A percentile compares a stretch with the other conserved stretches of the same genome.
phyloP scores from a whole-genome alignment of 2,888 invertebrate species.

The Thymelicus sylvestris region DNA sequence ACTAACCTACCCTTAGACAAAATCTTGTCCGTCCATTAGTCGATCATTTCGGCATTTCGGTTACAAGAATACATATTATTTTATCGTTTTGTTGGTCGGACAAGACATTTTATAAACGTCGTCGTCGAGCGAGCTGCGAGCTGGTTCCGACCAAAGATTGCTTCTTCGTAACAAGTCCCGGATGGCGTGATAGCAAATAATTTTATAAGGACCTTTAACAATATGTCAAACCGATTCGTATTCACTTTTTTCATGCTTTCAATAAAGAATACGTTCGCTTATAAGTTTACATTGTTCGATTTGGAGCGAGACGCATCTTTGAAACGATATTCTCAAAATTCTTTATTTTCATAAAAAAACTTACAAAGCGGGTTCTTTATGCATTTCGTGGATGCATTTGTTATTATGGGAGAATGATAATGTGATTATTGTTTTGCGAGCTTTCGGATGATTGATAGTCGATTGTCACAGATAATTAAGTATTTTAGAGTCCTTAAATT shows the following conservation, averaged over 20 bases:
- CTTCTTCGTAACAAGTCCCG: constrained; percentile 69
- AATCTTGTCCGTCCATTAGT: constrained; percentile 57
- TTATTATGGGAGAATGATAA: constrained; percentile 83
- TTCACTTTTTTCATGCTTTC: constrained; percentile 74
- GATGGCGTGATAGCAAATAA: constrained; percentile 84
- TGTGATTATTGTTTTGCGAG: constrained; percentile 84
- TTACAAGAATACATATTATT: constrained; percentile 49
- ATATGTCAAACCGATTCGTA: constrained; percentile 76
- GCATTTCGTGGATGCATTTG: constrained; percentile 78
- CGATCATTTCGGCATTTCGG: constrained; percentile 55
- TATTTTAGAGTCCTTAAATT: constrained; percentile 66
- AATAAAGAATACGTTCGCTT: constrained; percentile 80
- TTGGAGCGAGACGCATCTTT: constrained; percentile 66
- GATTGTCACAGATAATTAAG: constrained; percentile 80
- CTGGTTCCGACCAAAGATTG: constrained; percentile 65
- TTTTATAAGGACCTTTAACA: constrained; percentile 81
- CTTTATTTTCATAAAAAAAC: constrained; percentile 60
- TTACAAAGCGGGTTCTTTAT: constrained; percentile 78
- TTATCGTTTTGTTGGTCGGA: constrained; percentile 57
- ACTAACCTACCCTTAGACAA: constrained; percentile 65
- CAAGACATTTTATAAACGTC: constrained; percentile 59
- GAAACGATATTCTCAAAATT: constrained; percentile 75
- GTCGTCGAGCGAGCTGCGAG: constrained; percentile 50
- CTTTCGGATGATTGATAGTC: constrained; percentile 75
- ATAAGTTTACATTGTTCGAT: constrained; percentile 82